A percentile compares a stretch with the other conserved stretches of the same genome.
These are phyloP conservation scores for Eurois occulta DNA, from an alignment of 2,888 invertebrate species.

Conservation along the genomic window DNA sequence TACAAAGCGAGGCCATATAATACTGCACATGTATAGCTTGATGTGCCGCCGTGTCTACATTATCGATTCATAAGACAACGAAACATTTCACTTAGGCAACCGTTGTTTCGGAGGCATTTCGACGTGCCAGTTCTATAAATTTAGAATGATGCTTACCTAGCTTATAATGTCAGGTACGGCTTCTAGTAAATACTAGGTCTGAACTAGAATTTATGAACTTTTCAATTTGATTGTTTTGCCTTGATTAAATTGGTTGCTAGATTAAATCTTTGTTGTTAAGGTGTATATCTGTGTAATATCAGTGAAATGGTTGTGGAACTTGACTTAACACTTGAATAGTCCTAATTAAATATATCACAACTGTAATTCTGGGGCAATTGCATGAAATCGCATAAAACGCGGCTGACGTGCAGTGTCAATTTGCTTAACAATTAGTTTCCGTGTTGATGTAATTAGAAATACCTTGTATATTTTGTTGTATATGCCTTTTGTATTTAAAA, in stretches of 20 bases:
- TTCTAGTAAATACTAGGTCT: conserved; percentile 9
- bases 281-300: neutral
- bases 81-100: conserved; percentile 71
- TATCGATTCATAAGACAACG: conserved; percentile 72
- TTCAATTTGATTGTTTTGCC: neutral
- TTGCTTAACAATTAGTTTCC: neutral
- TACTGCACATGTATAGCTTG: no score
- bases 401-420: neutral
- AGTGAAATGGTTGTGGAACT: neutral
- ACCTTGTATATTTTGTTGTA: neutral
- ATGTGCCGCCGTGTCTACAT: conserved; percentile 46
- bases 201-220: conserved; percentile 3
- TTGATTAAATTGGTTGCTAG: neutral
- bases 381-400: neutral
- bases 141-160: conserved; percentile 38
- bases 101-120: conserved; percentile 15
- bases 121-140: conserved; percentile 42
- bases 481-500: neutral
- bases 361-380: neutral
- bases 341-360: neutral
- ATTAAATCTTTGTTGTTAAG: neutral
- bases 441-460: neutral
- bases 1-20: no score
- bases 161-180: conserved; percentile 6
- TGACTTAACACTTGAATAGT: no score